Evolutionary conservation across 2,113 vertebrate genomes (phyloP).

Genomic region (Macroglossus sobrinus): DNA sequence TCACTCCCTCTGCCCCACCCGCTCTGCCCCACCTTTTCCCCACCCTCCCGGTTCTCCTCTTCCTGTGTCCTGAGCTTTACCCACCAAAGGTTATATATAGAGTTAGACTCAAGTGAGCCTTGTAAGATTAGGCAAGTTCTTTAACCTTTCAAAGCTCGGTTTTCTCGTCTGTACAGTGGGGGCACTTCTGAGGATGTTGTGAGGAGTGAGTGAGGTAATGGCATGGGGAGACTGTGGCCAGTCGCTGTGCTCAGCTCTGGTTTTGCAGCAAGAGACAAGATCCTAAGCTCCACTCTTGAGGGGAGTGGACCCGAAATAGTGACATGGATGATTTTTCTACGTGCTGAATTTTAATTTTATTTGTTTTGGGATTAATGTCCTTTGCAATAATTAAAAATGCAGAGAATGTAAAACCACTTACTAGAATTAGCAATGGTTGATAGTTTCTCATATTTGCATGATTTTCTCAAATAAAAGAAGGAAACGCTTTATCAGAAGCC

Average conservation of each 20-base stretch:
- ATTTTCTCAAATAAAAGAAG: constrained; percentile 1
- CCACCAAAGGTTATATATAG: not conserved
- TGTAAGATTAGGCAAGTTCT: not conserved
- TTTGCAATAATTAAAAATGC: constrained; percentile 45
- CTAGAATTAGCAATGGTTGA: constrained; percentile 5
- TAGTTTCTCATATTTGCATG: constrained; percentile 27
- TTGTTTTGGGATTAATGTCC: constrained; percentile 2
- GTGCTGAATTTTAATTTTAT: not conserved
- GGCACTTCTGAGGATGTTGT: not conserved
- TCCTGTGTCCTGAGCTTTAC: not conserved
- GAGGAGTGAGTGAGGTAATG: not conserved
- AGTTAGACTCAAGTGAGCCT: not conserved
- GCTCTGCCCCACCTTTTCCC: not conserved
- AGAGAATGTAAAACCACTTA: not conserved
- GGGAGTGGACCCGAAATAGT: not conserved
- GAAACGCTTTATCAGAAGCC: not conserved
- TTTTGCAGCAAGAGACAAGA: not conserved
- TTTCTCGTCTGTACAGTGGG: not conserved
- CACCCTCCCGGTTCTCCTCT: not conserved
- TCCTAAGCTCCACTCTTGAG: not conserved
- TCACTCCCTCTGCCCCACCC: not conserved
- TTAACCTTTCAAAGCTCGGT: not conserved
- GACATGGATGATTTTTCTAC: not conserved
- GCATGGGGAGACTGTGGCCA: not conserved
- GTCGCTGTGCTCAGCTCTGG: too few species aligned